phyloP scores from a whole-genome alignment of 2,113 vertebrate species.

The Antennarius striatus region DNA sequence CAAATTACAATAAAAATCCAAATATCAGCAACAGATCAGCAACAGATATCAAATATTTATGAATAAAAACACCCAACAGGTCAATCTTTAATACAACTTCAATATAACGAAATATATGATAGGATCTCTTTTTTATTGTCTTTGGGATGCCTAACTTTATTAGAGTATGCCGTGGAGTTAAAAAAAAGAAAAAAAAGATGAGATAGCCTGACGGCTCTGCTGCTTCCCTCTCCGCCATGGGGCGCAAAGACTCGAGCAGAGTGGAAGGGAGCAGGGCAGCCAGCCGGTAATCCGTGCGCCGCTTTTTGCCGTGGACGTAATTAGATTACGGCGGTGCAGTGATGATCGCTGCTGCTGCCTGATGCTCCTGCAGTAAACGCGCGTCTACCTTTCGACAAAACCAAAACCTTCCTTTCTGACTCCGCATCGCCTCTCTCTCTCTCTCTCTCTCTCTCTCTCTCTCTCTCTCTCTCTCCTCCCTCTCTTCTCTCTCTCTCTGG shows the following conservation, averaged over 20 bases:
- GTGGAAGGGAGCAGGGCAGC: constrained; percentile 19
- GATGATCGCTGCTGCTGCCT: constrained; percentile 17
- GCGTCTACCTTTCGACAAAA: constrained; percentile 30
- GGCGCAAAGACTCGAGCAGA: constrained; percentile 40
- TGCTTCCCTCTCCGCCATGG: constrained; percentile 38
- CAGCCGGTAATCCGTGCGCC: constrained; percentile 50
- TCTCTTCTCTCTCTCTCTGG: constrained; percentile 21
- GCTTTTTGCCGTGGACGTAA: constrained; percentile 46
- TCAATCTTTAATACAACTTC: too few relatives aligned
- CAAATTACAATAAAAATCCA: too few relatives aligned
- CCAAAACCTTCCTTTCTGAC: constrained; percentile 39
- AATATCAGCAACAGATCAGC: too few relatives aligned
- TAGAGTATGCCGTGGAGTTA: constrained; percentile 12
- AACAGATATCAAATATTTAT: too few relatives aligned
- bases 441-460: constrained; percentile 12
- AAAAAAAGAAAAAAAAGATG: constrained; percentile 26
- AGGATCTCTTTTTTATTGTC: too few relatives aligned
- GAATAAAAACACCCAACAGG: too few relatives aligned
- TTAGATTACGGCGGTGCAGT: constrained; percentile 54
- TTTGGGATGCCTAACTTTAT: background rate
- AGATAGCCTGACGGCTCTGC: background rate
- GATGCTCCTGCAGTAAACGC: constrained; percentile 51
- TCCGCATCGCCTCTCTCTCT: constrained; percentile 39
- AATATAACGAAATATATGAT: too few relatives aligned
- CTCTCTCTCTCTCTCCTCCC: constrained; percentile 1